A percentile compares a stretch with the other conserved stretches of the same genome.
Conservation (phyloP, 2,888 invertebrate species). For the Strigamia crassipes region DNA sequence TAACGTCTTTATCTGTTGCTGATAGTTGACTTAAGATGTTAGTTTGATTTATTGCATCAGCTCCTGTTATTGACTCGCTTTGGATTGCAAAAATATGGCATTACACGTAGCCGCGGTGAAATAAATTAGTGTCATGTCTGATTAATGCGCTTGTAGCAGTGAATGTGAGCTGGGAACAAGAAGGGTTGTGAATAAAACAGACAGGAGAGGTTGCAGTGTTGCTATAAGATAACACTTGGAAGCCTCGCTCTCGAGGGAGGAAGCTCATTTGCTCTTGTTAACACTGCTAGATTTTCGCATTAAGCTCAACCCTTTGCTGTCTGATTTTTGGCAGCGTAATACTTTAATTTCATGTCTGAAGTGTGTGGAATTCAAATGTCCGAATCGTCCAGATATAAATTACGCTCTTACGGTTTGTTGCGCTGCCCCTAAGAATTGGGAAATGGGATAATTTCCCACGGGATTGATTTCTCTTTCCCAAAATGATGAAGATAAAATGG, state of each 20-base stretch:
- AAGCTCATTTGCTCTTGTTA: conserved; percentile 41
- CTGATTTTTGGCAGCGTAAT: not conserved
- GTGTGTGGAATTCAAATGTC: not conserved
- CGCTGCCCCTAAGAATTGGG: not conserved
- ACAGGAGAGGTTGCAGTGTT: conserved; percentile 31
- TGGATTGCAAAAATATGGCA: conserved; percentile 40
- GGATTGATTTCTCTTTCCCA: not conserved
- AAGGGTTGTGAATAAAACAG: conserved; percentile 26
- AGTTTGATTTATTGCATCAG: conserved; percentile 24
- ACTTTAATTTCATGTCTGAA: not conserved
- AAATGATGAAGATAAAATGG: not conserved
- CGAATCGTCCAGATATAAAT: not conserved
- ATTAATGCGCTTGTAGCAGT: conserved; percentile 33
- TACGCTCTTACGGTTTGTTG: not conserved
- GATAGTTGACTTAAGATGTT: conserved; percentile 26
- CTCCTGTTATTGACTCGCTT: conserved; percentile 38
- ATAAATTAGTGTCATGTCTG: conserved; percentile 35
- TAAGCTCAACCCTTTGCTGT: not conserved
- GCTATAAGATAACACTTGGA: conserved; percentile 33
- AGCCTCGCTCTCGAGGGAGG: conserved; percentile 12
- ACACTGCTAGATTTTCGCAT: conserved; percentile 1
- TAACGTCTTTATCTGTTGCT: conserved; percentile 29
- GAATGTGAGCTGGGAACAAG: not conserved
- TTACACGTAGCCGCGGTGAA: not conserved
- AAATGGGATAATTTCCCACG: not conserved